Conservation (phyloP, 2,888 invertebrate species). For the Girardia tigrina region DNA sequence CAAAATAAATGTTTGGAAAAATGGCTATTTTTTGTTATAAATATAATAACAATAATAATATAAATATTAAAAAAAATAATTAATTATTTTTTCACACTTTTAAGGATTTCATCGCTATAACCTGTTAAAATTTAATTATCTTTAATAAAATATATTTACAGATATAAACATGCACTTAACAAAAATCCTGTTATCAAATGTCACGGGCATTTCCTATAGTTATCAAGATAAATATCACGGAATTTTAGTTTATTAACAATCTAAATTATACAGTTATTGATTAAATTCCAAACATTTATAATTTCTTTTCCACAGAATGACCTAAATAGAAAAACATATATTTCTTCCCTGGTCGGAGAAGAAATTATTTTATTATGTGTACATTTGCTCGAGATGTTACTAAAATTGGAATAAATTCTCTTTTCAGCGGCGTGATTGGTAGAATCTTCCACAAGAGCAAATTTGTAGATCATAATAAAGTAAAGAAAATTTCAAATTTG, state of each 20-base stretch:
- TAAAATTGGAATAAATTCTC: neutral
- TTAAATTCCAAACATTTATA: slow-evolving; percentile 7
- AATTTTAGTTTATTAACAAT: neutral
- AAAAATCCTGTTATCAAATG: neutral
- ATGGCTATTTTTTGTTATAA: too few relatives aligned
- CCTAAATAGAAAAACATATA: slow-evolving; percentile 23
- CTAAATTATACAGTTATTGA: neutral
- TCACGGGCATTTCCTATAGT: neutral
- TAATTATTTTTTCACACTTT: too few relatives aligned
- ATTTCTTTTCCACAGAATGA: neutral
- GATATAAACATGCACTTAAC: slow-evolving; percentile 7
- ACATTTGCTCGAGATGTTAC: neutral
- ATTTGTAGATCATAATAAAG: slow-evolving; percentile 5
- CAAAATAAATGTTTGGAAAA: too few relatives aligned
- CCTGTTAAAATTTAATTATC: too few relatives aligned
- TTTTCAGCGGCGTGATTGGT: neutral
- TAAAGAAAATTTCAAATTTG: neutral
- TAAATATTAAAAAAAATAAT: too few relatives aligned
- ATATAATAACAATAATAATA: too few relatives aligned
- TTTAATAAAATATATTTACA: neutral
- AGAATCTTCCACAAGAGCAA: neutral
- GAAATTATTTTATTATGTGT: slow-evolving; percentile 4
- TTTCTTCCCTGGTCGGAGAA: slow-evolving; percentile 16
- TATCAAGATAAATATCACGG: neutral
- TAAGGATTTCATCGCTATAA: too few relatives aligned